phyloP scores from a whole-genome alignment of 2,888 invertebrate genomes.

The Aromia moschata region DNA sequence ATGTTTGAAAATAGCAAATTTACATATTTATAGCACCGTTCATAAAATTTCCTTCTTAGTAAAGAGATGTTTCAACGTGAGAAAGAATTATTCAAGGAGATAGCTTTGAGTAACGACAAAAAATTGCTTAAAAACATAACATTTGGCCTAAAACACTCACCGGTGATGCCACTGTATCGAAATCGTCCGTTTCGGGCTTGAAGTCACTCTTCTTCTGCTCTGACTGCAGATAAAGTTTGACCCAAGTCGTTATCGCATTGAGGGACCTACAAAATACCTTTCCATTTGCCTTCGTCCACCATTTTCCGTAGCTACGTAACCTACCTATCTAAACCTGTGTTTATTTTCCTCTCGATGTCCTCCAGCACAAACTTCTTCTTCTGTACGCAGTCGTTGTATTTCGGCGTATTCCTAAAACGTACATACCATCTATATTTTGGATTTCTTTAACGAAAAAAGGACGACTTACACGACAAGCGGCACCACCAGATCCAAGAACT shows the following conservation, averaged over 20 bases:
- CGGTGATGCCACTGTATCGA: constrained; percentile 83
- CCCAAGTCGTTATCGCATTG: constrained; percentile 90
- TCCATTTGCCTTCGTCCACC: not conserved
- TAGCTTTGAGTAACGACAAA: no score
- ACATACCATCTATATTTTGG: no score
- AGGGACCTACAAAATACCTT: constrained; percentile 68
- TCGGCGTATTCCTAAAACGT: constrained; percentile 79
- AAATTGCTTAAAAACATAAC: not conserved
- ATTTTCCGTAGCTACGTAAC: no score
- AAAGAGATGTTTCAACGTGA: no score
- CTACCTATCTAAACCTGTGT: constrained; percentile 79
- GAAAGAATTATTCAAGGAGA: no score
- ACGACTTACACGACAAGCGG: constrained; percentile 83
- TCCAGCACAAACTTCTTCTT: constrained; percentile 87
- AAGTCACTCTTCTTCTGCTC: constrained; percentile 97
- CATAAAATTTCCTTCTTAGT: no score
- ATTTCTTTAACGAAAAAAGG: not conserved
- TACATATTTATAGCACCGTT: no score
- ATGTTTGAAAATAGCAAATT: no score
- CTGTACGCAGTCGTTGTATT: constrained; percentile 87
- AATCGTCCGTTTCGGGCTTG: constrained; percentile 84
- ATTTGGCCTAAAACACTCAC: constrained; percentile 64
- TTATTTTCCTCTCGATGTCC: constrained; percentile 91
- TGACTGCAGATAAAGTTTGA: constrained; percentile 85
- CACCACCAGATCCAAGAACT: constrained; percentile 87